Conservation (phyloP, 2,797 vertebrate genomes). For the Squalus acanthias region DNA sequence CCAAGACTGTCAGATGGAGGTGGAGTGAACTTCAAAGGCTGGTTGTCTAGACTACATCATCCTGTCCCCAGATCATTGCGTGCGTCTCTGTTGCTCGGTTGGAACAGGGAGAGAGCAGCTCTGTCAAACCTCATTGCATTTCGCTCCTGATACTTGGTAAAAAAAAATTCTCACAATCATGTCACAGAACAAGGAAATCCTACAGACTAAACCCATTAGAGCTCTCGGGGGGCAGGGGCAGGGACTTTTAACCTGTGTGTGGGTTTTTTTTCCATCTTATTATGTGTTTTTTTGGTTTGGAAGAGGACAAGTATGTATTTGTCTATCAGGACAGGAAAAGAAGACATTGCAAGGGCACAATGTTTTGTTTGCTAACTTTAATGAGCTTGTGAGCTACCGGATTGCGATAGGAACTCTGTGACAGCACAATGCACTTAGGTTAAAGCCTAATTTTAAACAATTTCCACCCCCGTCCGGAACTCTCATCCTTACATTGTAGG, state of each 20-base stretch:
- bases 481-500: not conserved
- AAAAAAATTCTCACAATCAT: conserved; percentile 69
- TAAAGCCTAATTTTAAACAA: not conserved
- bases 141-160: conserved; percentile 58
- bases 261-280: conserved; percentile 38
- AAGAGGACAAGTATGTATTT: conserved; percentile 16
- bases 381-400: not conserved
- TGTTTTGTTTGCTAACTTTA: not conserved
- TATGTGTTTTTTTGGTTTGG: not conserved
- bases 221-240: conserved; percentile 50
- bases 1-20: conserved; percentile 45
- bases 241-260: conserved; percentile 39
- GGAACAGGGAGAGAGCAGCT: conserved; percentile 48
- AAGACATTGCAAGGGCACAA: not conserved
- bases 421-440: not conserved
- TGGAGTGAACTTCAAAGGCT: conserved; percentile 59
- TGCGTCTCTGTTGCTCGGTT: conserved; percentile 41
- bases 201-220: conserved; percentile 74
- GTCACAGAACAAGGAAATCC: conserved; percentile 70
- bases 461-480: no score
- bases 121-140: conserved; percentile 64
- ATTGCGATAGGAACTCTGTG: not conserved
- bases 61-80: conserved; percentile 53
- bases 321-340: conserved; percentile 36
- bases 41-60: conserved; percentile 59